These are phyloP conservation scores for Lycaena phlaeas DNA, from an alignment of 2,888 invertebrate species.

Conservation along the genomic window DNA sequence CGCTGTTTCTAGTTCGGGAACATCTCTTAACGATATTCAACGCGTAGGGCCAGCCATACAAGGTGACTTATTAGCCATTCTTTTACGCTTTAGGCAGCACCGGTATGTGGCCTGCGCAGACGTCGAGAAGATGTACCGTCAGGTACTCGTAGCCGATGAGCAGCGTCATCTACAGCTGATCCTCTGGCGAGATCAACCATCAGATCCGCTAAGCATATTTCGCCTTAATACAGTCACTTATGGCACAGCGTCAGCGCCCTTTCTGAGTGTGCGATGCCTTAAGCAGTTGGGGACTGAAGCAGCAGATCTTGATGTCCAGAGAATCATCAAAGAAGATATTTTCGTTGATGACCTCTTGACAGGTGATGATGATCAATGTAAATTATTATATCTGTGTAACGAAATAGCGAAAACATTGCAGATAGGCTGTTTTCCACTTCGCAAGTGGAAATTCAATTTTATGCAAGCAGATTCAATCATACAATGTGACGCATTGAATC, in stretches of 20 bases:
- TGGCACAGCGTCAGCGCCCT: too few species aligned
- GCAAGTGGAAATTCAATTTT: neutral
- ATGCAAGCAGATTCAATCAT: too few species aligned
- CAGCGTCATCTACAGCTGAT: too few species aligned
- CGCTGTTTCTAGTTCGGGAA: neutral
- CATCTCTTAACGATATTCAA: neutral
- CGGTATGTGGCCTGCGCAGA: too few species aligned
- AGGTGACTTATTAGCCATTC: neutral
- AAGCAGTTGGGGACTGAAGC: neutral
- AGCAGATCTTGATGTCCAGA: too few species aligned
- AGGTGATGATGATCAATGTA: neutral
- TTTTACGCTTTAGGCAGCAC: too few species aligned
- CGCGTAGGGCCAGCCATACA: neutral
- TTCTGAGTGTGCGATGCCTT: neutral
- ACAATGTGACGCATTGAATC: too few species aligned
- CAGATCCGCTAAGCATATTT: too few species aligned
- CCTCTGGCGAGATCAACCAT: too few species aligned
- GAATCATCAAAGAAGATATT: neutral
- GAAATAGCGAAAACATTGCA: neutral
- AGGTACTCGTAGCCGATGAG: too few species aligned
- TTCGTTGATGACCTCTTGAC: neutral
- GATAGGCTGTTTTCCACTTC: neutral
- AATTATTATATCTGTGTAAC: neutral
- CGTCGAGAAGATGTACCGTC: too few species aligned
- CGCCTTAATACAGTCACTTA: too few species aligned